A percentile compares a stretch with the other conserved stretches of the same genome.
These are phyloP conservation scores for Acanthurus tractus DNA, from an alignment of 2,797 vertebrate species.

Conservation along the genomic window DNA sequence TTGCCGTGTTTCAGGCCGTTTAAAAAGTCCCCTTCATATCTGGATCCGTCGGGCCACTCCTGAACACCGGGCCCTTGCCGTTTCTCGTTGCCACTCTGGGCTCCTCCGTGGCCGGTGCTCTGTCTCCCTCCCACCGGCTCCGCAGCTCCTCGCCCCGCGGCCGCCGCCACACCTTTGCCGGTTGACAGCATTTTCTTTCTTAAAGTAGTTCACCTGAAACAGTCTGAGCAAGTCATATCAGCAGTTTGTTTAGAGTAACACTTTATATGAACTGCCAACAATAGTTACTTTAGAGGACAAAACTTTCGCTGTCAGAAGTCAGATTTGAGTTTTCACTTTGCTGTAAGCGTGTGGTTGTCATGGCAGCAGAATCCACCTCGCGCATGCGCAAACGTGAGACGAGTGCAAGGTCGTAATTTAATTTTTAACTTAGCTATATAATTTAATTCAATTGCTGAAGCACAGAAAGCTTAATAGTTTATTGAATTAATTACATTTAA, in stretches of 20 bases:
- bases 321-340: conserved; percentile 36
- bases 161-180: not conserved
- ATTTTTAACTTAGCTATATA: no score
- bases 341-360: conserved; percentile 39
- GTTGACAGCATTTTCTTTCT: conserved; percentile 43
- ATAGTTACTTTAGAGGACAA: no score
- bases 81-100: not conserved
- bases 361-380: not conserved
- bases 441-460: not conserved
- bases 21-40: conserved; percentile 85
- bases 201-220: not conserved
- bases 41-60: conserved; percentile 86
- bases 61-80: conserved; percentile 68
- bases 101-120: not conserved
- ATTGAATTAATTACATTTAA: no score
- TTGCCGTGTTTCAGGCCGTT: conserved; percentile 86
- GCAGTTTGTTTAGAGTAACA: not conserved
- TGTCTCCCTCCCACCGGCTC: not conserved
- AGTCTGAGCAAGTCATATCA: not conserved
- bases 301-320: conserved; percentile 3
- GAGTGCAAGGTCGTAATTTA: not conserved
- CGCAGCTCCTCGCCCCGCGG: not conserved
- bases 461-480: no score
- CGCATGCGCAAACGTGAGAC: conserved; percentile 50
- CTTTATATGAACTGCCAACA: no score